phyloP scores from a whole-genome alignment of 2,888 invertebrate genomes.

The Strigamia maritima region DNA sequence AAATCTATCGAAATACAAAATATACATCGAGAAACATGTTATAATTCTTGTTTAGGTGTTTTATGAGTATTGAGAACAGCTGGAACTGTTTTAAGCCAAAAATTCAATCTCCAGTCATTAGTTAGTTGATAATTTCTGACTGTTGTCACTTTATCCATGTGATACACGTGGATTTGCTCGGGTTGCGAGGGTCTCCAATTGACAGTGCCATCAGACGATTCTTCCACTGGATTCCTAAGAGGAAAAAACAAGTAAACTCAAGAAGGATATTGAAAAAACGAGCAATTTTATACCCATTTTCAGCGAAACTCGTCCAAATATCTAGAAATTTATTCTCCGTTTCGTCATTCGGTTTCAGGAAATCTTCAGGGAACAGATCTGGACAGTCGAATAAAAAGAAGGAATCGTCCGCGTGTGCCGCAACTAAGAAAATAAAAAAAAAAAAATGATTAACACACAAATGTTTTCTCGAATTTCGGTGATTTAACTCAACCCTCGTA shows the following conservation, averaged over 20 bases:
- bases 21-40: too few relatives aligned
- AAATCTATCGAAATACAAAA: too few relatives aligned
- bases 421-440: constrained; percentile 17
- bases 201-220: not conserved
- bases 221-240: not conserved
- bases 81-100: not conserved
- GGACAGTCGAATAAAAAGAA: constrained; percentile 22
- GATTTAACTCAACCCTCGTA: too few relatives aligned
- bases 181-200: not conserved
- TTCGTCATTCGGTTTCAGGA: not conserved
- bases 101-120: not conserved
- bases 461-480: too few relatives aligned
- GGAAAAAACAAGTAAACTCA: not conserved
- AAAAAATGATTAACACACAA: not conserved
- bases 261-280: too few relatives aligned
- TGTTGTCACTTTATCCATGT: not conserved
- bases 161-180: not conserved
- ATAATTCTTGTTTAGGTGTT: too few relatives aligned
- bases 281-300: constrained; percentile 18
- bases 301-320: constrained; percentile 34
- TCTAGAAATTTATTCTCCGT: constrained; percentile 26
- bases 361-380: not conserved
- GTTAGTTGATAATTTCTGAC: not conserved
- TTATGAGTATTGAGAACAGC: not conserved
- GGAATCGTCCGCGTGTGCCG: constrained; percentile 14